Evolutionary conservation across 2,113 vertebrate species (phyloP).

Genomic region (Lampris incognitus): DNA sequence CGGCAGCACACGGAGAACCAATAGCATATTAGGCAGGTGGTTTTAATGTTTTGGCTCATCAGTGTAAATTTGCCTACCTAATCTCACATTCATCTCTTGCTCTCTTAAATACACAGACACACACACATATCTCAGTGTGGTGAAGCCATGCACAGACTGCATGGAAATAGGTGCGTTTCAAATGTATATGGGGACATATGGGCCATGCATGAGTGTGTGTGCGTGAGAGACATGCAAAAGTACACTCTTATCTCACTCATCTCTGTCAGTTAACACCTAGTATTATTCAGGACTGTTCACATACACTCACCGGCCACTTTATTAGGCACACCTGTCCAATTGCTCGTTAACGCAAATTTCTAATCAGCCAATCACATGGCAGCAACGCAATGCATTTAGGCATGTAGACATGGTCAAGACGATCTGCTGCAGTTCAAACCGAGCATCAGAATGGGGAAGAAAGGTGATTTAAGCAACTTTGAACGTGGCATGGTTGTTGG

Average conservation of each 20-base stretch:
- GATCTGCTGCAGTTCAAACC: too few species aligned
- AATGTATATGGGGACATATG: constrained; percentile 39
- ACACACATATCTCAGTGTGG: constrained; percentile 50
- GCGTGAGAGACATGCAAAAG: constrained; percentile 1
- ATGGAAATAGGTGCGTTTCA: constrained; percentile 59
- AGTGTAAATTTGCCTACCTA: constrained; percentile 45
- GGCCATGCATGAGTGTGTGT: constrained; percentile 7
- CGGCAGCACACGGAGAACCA: too few species aligned
- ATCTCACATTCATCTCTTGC: constrained; percentile 60
- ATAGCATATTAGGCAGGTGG: too few species aligned
- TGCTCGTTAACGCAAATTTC: too few species aligned
- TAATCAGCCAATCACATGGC: too few species aligned
- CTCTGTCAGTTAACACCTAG: background rate
- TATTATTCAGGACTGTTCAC: constrained; percentile 12
- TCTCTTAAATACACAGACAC: constrained; percentile 1
- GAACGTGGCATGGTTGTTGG: too few species aligned
- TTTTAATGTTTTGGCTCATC: background rate
- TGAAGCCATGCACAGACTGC: constrained; percentile 49
- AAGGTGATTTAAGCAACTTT: too few species aligned
- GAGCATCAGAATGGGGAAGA: too few species aligned
- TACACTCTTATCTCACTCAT: background rate
- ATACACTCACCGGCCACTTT: background rate
- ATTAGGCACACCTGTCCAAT: too few species aligned
- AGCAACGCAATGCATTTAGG: too few species aligned
- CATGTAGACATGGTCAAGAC: too few species aligned